A percentile compares a stretch with the other conserved stretches of the same genome.
These are phyloP conservation scores for Samia ricini DNA, from an alignment of 1,140 invertebrate genomes.

Conservation along the genomic window DNA sequence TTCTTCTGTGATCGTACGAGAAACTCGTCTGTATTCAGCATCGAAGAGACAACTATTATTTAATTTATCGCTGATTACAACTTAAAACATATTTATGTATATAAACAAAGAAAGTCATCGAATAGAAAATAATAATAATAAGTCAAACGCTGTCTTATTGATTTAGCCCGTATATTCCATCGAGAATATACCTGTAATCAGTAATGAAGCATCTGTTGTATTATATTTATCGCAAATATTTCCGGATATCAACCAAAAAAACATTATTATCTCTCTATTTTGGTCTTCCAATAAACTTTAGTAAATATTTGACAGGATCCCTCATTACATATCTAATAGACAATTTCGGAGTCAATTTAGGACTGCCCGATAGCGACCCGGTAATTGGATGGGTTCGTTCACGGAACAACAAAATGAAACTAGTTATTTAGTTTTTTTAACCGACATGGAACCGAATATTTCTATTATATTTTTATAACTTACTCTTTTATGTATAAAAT, in stretches of 20 bases:
- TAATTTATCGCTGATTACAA: too few relatives aligned
- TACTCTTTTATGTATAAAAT: neutral
- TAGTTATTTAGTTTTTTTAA: neutral
- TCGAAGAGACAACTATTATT: too few relatives aligned
- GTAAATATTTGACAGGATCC: constrained; percentile 5
- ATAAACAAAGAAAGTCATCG: too few relatives aligned
- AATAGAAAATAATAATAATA: too few relatives aligned
- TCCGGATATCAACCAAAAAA: neutral
- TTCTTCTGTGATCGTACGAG: too few relatives aligned
- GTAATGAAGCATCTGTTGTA: neutral
- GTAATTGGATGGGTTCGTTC: constrained; percentile 5
- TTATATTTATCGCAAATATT: neutral
- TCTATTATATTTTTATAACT: neutral
- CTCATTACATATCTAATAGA: constrained; percentile 8
- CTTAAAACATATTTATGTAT: too few relatives aligned
- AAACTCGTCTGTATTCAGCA: too few relatives aligned
- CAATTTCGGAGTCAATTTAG: constrained; percentile 8
- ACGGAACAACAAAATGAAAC: neutral
- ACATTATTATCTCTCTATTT: neutral
- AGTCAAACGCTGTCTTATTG: neutral
- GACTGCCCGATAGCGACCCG: neutral
- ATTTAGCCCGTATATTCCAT: neutral
- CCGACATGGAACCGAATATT: neutral
- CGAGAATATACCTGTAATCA: neutral
- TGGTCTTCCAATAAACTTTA: neutral